phyloP scores from a whole-genome alignment of 2,888 invertebrate genomes.

The Chymomyza procnemis region DNA sequence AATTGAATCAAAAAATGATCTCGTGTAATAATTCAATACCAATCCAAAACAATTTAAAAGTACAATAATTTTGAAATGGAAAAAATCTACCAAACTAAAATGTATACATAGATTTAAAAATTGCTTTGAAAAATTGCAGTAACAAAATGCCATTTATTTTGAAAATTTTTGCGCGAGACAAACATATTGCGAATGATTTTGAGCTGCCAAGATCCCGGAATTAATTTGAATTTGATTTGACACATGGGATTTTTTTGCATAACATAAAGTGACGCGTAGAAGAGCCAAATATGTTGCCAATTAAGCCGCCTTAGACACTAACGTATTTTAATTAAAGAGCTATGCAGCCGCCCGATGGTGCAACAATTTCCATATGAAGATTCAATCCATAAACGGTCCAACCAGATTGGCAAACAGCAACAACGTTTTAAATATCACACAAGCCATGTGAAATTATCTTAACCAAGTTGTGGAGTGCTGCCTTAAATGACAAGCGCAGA shows the following conservation, averaged over 20 bases:
- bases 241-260: background rate
- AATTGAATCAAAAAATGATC: too few relatives aligned
- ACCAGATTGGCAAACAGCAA: background rate
- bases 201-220: background rate
- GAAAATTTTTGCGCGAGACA: conserved; percentile 20
- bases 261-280: background rate
- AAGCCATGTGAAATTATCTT: conserved; percentile 4
- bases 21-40: too few relatives aligned
- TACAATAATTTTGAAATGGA: too few relatives aligned
- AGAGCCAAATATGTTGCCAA: conserved; percentile 48
- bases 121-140: too few relatives aligned
- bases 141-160: conserved; percentile 32
- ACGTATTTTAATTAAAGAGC: conserved; percentile 18
- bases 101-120: too few relatives aligned
- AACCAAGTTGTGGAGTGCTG: background rate
- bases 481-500: conserved; percentile 43
- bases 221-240: conserved; percentile 37
- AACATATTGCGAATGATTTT: conserved; percentile 6
- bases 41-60: too few relatives aligned
- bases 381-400: conserved; percentile 32
- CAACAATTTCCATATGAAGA: conserved; percentile 53
- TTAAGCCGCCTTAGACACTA: conserved; percentile 41
- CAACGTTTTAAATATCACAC: conserved; percentile 22
- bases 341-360: conserved; percentile 28
- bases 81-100: too few relatives aligned